phyloP scores from a whole-genome alignment of 2,113 vertebrate species.

The Diadophis punctatus region DNA sequence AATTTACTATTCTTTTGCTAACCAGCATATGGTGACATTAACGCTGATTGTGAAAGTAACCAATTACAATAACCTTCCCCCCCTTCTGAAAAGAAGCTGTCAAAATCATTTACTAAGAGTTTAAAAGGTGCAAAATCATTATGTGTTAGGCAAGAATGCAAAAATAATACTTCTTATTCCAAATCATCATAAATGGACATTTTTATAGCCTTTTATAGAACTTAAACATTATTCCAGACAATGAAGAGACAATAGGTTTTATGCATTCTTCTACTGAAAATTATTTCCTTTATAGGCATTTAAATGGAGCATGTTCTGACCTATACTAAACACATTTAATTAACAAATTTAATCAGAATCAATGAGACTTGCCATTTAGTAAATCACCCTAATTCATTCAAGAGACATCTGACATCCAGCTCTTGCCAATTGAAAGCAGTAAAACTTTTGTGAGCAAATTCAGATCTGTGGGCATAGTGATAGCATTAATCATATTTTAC shows the following conservation, averaged over 20 bases:
- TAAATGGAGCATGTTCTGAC: not conserved
- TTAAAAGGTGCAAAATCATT: slow-evolving; percentile 39
- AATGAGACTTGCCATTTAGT: not conserved
- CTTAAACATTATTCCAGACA: slow-evolving; percentile 26
- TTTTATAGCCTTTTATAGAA: slow-evolving; percentile 16
- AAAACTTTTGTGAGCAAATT: not conserved
- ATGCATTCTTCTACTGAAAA: slow-evolving; percentile 6
- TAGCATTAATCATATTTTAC: not conserved
- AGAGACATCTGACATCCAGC: not conserved
- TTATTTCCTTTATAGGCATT: not conserved
- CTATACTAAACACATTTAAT: not conserved
- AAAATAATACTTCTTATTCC: not conserved
- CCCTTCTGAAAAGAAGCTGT: slow-evolving; percentile 46
- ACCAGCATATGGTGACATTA: slow-evolving; percentile 60
- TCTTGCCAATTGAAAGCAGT: not conserved
- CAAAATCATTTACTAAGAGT: slow-evolving; percentile 44
- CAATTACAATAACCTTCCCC: slow-evolving; percentile 51
- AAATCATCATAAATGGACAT: not conserved
- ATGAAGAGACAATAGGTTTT: slow-evolving; percentile 23
- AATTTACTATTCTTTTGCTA: slow-evolving; percentile 62
- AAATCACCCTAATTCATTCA: not conserved
- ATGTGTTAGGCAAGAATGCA: slow-evolving; percentile 26
- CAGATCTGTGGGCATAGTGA: not conserved
- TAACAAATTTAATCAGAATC: slow-evolving; percentile 11
- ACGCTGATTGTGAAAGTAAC: slow-evolving; percentile 47